Conservation (phyloP, 2,888 invertebrate species). For the Ariolimax columbianus region DNA sequence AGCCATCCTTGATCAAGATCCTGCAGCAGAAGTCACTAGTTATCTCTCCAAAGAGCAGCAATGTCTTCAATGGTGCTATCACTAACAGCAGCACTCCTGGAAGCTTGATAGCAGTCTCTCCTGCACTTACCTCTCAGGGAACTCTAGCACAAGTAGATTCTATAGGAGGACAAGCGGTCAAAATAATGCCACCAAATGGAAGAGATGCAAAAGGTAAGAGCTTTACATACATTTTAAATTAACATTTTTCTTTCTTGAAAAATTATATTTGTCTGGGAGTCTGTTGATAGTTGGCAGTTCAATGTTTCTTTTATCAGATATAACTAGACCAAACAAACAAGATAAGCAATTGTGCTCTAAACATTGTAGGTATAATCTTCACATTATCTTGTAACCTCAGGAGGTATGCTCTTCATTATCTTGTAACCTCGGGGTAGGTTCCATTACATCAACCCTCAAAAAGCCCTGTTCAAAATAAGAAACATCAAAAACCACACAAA, state of each 20-base stretch:
- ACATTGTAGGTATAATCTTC: no score
- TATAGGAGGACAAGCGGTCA: constrained; percentile 33
- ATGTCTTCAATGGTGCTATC: constrained; percentile 17
- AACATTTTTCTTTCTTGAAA: neutral
- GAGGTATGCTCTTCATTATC: no score
- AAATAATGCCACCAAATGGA: constrained; percentile 29
- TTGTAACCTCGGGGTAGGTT: no score
- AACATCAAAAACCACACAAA: no score
- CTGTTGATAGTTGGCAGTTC: neutral
- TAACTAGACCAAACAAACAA: no score
- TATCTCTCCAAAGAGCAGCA: constrained; percentile 16
- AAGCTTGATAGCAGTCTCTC: neutral
- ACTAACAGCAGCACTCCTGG: neutral
- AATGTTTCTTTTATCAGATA: no score
- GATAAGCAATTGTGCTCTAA: no score
- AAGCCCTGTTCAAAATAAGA: no score
- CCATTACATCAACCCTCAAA: no score
- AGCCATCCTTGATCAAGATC: constrained; percentile 38
- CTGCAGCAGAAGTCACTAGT: constrained; percentile 32
- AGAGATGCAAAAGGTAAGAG: constrained; percentile 45
- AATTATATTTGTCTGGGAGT: neutral
- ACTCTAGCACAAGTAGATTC: neutral
- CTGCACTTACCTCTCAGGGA: constrained; percentile 1
- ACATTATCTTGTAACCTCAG: no score
- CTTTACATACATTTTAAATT: neutral